Evolutionary conservation across 2,888 invertebrate species (phyloP).

Genomic region (Yponomeuta cagnagella): DNA sequence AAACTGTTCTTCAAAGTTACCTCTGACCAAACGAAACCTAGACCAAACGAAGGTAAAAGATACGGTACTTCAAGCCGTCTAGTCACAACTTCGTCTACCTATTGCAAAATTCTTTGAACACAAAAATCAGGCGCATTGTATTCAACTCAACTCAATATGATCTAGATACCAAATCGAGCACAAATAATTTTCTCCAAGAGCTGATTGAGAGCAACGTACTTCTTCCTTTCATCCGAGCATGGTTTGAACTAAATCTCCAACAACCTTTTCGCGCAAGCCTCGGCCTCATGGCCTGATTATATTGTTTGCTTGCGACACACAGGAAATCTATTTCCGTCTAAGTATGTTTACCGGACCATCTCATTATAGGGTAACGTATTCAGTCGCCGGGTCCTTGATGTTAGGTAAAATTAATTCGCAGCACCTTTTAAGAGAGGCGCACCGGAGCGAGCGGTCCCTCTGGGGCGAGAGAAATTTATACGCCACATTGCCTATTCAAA

Average conservation of each 20-base stretch:
- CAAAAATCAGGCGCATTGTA: too few relatives aligned
- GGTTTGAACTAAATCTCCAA: too few relatives aligned
- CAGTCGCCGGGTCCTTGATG: slow-evolving; percentile 50
- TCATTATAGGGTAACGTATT: slow-evolving; percentile 57
- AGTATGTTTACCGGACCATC: slow-evolving; percentile 48
- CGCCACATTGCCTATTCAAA: slow-evolving; percentile 68
- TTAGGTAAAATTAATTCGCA: slow-evolving; percentile 66
- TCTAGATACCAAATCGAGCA: too few relatives aligned
- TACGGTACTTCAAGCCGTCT: too few relatives aligned
- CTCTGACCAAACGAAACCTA: background rate
- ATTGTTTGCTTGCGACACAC: background rate
- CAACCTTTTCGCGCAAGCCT: background rate
- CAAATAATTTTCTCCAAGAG: too few relatives aligned
- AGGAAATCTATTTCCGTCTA: slow-evolving; percentile 19
- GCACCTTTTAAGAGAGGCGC: slow-evolving; percentile 58
- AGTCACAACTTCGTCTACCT: too few relatives aligned
- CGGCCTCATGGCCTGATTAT: background rate
- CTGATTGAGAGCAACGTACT: too few relatives aligned
- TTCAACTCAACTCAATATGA: too few relatives aligned
- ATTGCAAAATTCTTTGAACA: too few relatives aligned
- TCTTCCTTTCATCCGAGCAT: too few relatives aligned
- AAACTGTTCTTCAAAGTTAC: background rate
- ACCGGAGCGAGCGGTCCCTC: slow-evolving; percentile 34
- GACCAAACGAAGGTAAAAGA: too few relatives aligned
- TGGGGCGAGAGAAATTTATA: slow-evolving; percentile 59